Evolutionary conservation across 1,140 invertebrate genomes (phyloP).

Genomic region (Nautilus pompilius): DNA sequence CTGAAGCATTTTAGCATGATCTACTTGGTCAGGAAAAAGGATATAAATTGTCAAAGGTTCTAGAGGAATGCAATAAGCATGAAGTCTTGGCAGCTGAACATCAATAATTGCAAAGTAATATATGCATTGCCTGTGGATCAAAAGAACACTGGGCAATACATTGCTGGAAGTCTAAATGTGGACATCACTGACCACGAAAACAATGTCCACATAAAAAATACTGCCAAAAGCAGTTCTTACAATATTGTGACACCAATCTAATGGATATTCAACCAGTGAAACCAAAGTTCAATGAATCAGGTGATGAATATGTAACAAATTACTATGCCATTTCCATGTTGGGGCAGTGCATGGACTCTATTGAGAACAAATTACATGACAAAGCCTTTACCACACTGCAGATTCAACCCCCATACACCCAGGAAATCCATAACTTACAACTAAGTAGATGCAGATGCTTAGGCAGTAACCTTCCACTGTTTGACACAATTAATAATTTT

Average conservation of each 20-base stretch:
- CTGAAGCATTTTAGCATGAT: constrained; percentile 5
- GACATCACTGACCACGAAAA: not conserved
- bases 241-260: too few species aligned
- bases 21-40: constrained; percentile 6
- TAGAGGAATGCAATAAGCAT: constrained; percentile 2
- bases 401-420: not conserved
- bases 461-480: not conserved
- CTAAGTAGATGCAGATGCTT: constrained; percentile 12
- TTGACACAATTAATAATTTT: not conserved
- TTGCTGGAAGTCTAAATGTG: not conserved
- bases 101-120: not conserved
- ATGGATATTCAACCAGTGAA: too few species aligned
- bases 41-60: not conserved
- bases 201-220: not conserved
- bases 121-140: constrained; percentile 1
- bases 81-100: not conserved
- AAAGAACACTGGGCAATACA: constrained; percentile 1
- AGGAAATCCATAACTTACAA: not conserved
- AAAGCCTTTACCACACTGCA: not conserved
- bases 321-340: not conserved
- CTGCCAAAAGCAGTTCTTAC: not conserved
- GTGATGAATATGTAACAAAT: not conserved
- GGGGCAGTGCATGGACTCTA: not conserved
- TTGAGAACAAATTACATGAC: not conserved
- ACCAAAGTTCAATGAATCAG: too few species aligned